Evolutionary conservation across 37 sponge, comb jelly and placozoan genomes (phyloP).

Genomic region (Crambe crambe): DNA sequence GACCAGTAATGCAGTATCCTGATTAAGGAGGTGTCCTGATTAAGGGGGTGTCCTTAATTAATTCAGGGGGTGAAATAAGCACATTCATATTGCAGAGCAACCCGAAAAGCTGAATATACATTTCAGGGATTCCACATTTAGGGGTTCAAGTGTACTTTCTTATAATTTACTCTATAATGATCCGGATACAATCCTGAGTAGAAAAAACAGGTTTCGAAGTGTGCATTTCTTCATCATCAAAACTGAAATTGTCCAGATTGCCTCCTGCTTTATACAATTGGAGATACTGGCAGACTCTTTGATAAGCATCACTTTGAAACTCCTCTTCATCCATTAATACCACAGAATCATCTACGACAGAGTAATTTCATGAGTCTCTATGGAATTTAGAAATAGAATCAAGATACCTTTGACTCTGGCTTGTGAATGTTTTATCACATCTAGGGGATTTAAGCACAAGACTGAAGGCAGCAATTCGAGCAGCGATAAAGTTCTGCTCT

Average conservation of each 20-base stretch:
- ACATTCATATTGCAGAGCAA: neutral
- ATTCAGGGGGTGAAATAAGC: neutral
- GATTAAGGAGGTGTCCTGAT: too few species aligned
- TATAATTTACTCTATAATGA: conserved; percentile 31
- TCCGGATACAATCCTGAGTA: conserved; percentile 34
- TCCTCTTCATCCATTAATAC: conserved; percentile 56
- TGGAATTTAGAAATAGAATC: neutral
- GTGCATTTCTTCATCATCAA: conserved; percentile 35
- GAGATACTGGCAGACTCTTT: conserved; percentile 78
- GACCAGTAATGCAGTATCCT: too few species aligned
- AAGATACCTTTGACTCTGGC: conserved; percentile 13
- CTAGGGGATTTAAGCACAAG: conserved; percentile 19
- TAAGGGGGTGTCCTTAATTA: neutral
- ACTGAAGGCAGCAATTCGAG: conserved; percentile 54
- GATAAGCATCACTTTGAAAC: conserved; percentile 52
- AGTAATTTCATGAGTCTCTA: neutral
- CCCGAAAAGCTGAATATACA: neutral
- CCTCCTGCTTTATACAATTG: neutral
- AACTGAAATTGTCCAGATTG: conserved; percentile 55
- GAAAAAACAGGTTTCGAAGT: too few species aligned
- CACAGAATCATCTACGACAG: neutral
- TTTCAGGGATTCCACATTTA: neutral
- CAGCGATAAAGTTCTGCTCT: conserved; percentile 27
- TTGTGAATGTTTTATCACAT: conserved; percentile 10
- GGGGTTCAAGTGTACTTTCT: neutral